These are phyloP conservation scores for Peromyscus attwateri DNA, from an alignment of 2,797 vertebrate genomes.

Conservation along the genomic window DNA sequence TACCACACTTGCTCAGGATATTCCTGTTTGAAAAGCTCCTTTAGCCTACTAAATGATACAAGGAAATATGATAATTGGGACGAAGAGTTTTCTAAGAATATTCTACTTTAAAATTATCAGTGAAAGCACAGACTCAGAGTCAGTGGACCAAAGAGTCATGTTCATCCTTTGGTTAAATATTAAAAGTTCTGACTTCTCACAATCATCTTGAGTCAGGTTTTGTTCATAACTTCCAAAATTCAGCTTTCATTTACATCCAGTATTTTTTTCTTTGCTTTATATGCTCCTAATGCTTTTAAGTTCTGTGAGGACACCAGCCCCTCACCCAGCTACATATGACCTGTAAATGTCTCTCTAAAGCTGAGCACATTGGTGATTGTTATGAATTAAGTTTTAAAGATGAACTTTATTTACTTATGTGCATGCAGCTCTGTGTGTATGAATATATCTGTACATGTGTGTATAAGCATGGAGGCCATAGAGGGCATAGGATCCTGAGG, in stretches of 20 bases:
- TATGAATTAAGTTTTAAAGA: neutral
- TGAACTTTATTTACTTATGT: neutral
- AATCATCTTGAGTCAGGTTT: neutral
- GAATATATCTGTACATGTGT: neutral
- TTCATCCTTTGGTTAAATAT: neutral
- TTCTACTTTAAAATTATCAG: conserved; percentile 33
- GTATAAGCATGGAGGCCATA: no score
- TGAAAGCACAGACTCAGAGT: conserved; percentile 3
- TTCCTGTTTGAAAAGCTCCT: conserved; percentile 17
- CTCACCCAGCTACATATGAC: neutral
- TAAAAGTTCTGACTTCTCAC: neutral
- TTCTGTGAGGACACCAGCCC: neutral
- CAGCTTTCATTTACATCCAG: neutral
- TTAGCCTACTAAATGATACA: conserved; percentile 31
- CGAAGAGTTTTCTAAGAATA: conserved; percentile 11
- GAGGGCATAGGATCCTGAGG: neutral
- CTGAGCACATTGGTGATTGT: neutral
- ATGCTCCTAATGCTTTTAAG: conserved; percentile 13
- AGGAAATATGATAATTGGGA: neutral
- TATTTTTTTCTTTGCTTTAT: conserved; percentile 47
- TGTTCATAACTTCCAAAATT: conserved; percentile 8
- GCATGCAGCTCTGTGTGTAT: neutral
- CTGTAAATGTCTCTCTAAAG: conserved; percentile 30
- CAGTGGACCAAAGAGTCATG: neutral
- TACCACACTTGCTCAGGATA: conserved; percentile 38